Evolutionary conservation across 2,797 vertebrate species (phyloP).

Genomic region (Alauda arvensis): DNA sequence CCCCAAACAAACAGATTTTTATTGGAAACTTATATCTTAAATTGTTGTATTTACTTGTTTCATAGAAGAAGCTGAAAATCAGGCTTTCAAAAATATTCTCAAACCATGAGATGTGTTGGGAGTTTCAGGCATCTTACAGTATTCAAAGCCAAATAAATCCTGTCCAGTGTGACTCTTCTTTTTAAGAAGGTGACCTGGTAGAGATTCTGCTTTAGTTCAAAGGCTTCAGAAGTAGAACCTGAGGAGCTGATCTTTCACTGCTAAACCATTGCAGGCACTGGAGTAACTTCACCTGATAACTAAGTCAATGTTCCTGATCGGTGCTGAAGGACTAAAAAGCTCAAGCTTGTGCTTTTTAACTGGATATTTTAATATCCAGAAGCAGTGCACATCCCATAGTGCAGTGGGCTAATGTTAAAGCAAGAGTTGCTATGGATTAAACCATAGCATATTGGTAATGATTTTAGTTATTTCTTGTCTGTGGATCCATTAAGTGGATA

Average conservation of each 20-base stretch:
- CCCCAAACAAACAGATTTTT: background rate
- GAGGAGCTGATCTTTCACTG: background rate
- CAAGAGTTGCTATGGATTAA: background rate
- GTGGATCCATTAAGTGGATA: background rate
- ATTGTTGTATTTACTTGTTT: background rate
- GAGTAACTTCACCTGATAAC: background rate
- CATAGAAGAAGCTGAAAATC: background rate
- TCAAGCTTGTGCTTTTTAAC: background rate
- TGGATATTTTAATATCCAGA: background rate
- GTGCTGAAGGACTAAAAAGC: background rate
- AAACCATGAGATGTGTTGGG: background rate
- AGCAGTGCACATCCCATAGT: background rate
- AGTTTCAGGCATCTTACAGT: background rate
- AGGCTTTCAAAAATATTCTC: background rate
- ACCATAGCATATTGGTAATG: background rate
- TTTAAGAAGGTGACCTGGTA: background rate
- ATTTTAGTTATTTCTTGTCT: background rate
- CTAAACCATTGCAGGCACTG: background rate
- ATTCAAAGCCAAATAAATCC: background rate
- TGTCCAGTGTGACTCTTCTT: background rate
- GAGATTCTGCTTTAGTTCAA: background rate
- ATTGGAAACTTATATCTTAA: background rate
- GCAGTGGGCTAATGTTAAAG: background rate
- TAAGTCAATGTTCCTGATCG: background rate
- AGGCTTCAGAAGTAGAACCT: background rate